Percentiles rank a stretch among this genome's conserved stretches.
phyloP scores from a whole-genome alignment of 1,140 invertebrate species.

The Drosophila dunni region DNA sequence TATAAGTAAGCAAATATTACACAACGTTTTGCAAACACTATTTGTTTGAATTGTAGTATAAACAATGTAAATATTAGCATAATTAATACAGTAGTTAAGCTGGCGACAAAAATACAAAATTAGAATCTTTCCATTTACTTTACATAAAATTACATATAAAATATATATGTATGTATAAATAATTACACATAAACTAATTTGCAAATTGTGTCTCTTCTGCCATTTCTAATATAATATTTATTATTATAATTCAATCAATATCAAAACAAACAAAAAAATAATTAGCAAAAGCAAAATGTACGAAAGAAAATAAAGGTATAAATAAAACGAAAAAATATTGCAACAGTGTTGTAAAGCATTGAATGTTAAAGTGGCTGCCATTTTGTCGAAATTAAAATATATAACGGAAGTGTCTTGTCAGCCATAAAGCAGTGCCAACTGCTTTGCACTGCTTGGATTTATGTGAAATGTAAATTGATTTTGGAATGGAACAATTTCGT shows the following conservation, averaged over 20 bases:
- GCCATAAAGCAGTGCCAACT: conserved; percentile 17
- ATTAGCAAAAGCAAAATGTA: conserved; percentile 57
- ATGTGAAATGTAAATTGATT: conserved; percentile 31
- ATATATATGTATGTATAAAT: conserved; percentile 56
- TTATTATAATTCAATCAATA: conserved; percentile 52
- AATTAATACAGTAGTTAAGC: conserved; percentile 81
- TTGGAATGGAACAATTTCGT: conserved; percentile 62
- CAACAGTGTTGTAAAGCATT: conserved; percentile 65
- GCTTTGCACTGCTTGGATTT: conserved; percentile 26
- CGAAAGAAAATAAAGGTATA: conserved; percentile 45
- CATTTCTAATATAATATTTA: conserved; percentile 38
- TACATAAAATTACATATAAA: conserved; percentile 53
- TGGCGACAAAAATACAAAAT: conserved; percentile 75
- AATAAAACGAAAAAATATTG: conserved; percentile 60
- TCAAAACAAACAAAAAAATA: conserved; percentile 34
- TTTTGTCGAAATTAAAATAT: too few species aligned
- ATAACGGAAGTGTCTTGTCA: too few species aligned
- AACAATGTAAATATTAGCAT: conserved; percentile 81
- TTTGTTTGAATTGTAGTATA: conserved; percentile 74
- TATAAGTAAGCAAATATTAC: conserved; percentile 82
- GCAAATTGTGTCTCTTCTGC: conserved; percentile 56
- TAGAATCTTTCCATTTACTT: conserved; percentile 60
- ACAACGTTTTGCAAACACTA: conserved; percentile 78
- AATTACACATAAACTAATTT: conserved; percentile 71
- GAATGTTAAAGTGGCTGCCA: conserved; percentile 14